phyloP scores from a whole-genome alignment of 2,797 vertebrate species.

The Scolopax bukidnonensis region DNA sequence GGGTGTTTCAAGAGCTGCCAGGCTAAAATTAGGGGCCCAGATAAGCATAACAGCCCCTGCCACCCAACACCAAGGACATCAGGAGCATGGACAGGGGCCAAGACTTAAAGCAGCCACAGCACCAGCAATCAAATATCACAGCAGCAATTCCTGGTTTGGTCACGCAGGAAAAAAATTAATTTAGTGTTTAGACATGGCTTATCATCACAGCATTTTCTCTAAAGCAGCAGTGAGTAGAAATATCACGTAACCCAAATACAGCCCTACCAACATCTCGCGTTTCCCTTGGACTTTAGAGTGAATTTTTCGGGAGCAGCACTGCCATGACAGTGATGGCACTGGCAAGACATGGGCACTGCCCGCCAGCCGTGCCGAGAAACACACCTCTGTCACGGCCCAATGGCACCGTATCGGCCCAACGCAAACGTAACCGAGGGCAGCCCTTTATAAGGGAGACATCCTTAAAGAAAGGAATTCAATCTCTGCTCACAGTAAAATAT shows the following conservation, averaged over 20 bases:
- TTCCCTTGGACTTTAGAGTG: rapidly evolving
- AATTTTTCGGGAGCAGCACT: rapidly evolving
- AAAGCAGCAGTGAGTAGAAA: rapidly evolving
- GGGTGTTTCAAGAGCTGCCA: not conserved
- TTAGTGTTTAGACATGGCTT: not conserved
- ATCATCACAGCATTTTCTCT: not conserved
- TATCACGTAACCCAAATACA: not conserved
- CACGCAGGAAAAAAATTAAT: not conserved
- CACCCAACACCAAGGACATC: conserved; percentile 29
- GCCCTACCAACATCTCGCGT: not conserved
- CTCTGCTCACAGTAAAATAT: not conserved
- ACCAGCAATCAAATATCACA: not conserved
- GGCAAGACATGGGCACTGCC: not conserved
- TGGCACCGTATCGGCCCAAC: not conserved
- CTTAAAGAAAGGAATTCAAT: not conserved
- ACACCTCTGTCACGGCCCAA: not conserved
- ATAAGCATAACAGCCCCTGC: not conserved
- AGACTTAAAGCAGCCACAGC: not conserved
- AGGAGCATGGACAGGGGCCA: not conserved
- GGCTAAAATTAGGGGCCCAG: conserved; percentile 56
- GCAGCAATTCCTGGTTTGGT: not conserved
- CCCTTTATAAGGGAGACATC: rapidly evolving
- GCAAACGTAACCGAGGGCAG: rapidly evolving
- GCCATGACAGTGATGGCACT: rapidly evolving
- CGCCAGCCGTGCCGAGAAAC: rapidly evolving